These are phyloP conservation scores for Epistrophella euchroma DNA, from an alignment of 2,888 invertebrate species.

Conservation along the genomic window DNA sequence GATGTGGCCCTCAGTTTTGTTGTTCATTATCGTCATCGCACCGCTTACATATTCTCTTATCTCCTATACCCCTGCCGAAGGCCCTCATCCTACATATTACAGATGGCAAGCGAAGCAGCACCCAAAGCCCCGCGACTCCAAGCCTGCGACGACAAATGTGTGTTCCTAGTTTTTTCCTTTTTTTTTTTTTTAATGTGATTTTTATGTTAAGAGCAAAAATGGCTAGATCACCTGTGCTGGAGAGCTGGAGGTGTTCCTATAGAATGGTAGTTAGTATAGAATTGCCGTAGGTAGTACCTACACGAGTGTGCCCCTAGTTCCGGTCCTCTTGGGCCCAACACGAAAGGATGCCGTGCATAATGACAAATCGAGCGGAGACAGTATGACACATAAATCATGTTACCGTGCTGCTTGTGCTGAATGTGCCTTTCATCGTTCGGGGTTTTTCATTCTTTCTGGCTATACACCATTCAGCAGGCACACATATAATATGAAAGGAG, in stretches of 20 bases:
- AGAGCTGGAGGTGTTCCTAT: conserved; percentile 20
- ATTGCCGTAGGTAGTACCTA: not conserved
- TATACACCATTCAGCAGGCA: not conserved
- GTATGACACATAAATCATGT: conserved; percentile 73
- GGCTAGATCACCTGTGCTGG: conserved; percentile 68
- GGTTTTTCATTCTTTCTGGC: conserved; percentile 15
- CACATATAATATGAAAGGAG: conserved; percentile 3
- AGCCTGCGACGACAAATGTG: conserved; percentile 59
- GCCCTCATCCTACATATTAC: not conserved
- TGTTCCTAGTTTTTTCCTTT: not conserved
- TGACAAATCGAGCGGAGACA: conserved; percentile 76
- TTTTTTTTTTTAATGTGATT: conserved; percentile 58
- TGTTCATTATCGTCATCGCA: conserved; percentile 64
- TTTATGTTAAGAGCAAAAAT: conserved; percentile 66
- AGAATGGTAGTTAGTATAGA: not conserved
- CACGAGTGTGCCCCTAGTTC: conserved; percentile 60
- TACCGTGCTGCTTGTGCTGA: conserved; percentile 45
- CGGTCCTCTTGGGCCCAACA: conserved; percentile 64
- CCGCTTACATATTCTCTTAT: conserved; percentile 12
- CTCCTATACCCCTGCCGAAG: not conserved
- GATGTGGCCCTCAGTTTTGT: conserved; percentile 51
- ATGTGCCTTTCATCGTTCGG: conserved; percentile 69
- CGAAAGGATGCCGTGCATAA: conserved; percentile 73
- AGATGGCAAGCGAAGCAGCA: conserved; percentile 6
- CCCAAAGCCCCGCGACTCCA: not conserved